phyloP scores from a whole-genome alignment of 2,888 invertebrate species.

The Strigamia crassipes region DNA sequence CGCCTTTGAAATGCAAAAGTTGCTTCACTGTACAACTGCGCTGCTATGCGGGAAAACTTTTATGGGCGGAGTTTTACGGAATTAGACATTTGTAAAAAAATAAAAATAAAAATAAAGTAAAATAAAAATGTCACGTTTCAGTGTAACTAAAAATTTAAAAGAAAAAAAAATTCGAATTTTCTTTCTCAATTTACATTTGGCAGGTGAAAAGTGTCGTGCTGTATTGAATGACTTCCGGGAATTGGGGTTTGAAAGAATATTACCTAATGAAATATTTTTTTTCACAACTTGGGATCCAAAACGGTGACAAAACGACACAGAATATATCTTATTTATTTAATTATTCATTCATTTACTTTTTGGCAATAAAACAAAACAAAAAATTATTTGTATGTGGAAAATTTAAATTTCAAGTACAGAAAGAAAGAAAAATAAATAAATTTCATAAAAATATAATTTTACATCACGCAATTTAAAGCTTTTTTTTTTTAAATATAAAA shows the following conservation, averaged over 20 bases:
- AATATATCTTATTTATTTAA: neutral
- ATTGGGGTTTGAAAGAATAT: conserved; percentile 6
- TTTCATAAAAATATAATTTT: neutral
- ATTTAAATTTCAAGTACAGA: too few relatives aligned
- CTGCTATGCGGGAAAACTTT: neutral
- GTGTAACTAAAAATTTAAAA: neutral
- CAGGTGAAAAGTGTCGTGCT: neutral
- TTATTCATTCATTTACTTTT: neutral
- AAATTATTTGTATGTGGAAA: neutral
- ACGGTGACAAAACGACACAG: neutral
- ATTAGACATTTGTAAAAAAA: neutral
- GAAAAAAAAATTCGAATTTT: neutral
- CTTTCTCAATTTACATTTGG: neutral
- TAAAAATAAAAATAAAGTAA: neutral
- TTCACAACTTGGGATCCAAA: neutral
- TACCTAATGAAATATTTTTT: neutral
- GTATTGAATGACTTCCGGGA: conserved; percentile 33
- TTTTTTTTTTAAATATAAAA: neutral
- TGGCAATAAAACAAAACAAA: neutral
- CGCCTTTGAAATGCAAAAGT: conserved; percentile 3
- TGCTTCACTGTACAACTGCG: conserved; percentile 1
- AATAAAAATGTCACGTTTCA: neutral
- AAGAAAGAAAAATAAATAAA: too few relatives aligned
- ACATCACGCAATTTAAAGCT: neutral
- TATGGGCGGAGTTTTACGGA: neutral